Conservation (phyloP, 2,888 invertebrate species). For the Nomada flava region DNA sequence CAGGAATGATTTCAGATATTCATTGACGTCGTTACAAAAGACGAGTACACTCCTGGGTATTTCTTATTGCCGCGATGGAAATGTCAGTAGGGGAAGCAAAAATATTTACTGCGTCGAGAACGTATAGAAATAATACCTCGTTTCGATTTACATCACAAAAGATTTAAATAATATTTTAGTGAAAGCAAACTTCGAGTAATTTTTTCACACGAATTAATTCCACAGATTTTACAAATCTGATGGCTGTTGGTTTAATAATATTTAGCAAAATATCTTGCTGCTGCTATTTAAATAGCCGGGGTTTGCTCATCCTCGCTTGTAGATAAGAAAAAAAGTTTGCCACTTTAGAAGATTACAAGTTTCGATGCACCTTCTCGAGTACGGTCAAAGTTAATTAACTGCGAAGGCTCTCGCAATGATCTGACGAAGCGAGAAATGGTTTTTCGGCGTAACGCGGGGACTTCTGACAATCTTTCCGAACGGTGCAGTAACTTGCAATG, state of each 20-base stretch:
- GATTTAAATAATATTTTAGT: no score
- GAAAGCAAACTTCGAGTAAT: no score
- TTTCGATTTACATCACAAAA: no score
- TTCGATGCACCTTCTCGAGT: neutral
- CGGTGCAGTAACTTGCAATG: no score
- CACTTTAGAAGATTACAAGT: neutral
- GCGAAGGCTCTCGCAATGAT: no score
- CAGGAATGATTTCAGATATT: slow-evolving; percentile 16
- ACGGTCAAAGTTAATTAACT: neutral
- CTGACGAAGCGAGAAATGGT: no score
- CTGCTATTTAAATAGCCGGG: neutral
- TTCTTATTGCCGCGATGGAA: neutral
- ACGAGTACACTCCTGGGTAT: neutral
- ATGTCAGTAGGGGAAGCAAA: neutral
- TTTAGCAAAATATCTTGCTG: neutral
- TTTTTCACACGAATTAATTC: no score
- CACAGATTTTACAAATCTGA: no score
- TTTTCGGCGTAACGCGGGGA: no score
- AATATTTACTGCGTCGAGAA: slow-evolving; percentile 19
- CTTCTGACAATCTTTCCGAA: neutral
- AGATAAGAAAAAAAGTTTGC: neutral
- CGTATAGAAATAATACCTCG: slow-evolving; percentile 12
- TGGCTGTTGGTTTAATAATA: no score
- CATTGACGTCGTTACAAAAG: neutral
- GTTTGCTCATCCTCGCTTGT: neutral